Conservation (phyloP, 2,797 vertebrate genomes). For the Sebastes miniatus region DNA sequence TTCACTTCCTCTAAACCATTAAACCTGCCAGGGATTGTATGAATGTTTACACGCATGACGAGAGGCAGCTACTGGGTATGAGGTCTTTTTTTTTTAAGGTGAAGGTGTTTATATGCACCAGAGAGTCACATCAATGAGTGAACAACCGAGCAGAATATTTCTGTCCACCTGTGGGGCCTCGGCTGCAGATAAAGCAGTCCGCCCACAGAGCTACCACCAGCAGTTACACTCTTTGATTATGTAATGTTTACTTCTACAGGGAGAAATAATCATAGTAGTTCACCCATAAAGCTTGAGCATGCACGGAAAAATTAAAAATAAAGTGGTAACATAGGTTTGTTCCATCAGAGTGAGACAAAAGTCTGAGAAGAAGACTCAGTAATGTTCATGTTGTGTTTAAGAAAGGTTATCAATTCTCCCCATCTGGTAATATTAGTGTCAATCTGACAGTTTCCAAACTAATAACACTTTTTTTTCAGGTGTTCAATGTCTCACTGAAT, state of each 20-base stretch:
- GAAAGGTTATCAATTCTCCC: not conserved
- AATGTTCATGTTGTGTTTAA: not conserved
- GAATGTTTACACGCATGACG: not conserved
- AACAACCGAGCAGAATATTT: slow-evolving; percentile 19
- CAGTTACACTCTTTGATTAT: not conserved
- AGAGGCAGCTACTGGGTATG: not conserved
- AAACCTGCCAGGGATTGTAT: not conserved
- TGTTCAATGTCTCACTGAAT: not conserved
- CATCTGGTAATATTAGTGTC: not conserved
- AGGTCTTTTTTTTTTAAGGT: not conserved
- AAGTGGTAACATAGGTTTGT: not conserved
- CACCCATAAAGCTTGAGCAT: not conserved
- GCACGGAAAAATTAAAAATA: not conserved
- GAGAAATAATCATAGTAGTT: not conserved
- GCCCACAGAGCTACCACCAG: not conserved
- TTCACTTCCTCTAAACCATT: not conserved
- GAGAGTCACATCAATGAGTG: not conserved
- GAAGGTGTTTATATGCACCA: not conserved
- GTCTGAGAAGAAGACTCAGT: not conserved
- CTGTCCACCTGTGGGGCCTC: not conserved
- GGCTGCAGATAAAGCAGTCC: not conserved
- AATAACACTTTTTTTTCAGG: not conserved
- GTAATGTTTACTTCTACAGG: not conserved
- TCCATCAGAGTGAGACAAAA: not conserved
- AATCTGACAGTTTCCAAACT: not conserved